phyloP scores from a whole-genome alignment of 2,888 invertebrate genomes.

The Baronia brevicornis region DNA sequence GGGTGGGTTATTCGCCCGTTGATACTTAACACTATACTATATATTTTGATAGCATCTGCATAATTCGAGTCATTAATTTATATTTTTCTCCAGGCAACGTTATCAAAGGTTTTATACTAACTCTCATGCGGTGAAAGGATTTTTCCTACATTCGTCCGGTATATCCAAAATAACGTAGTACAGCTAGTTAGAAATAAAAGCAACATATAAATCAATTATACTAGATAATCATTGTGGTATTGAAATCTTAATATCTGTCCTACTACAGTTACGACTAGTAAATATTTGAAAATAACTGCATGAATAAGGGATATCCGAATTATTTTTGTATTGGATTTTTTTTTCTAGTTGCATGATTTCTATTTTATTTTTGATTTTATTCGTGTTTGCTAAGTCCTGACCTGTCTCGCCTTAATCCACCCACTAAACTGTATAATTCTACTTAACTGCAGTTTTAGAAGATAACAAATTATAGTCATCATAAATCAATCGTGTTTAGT shows the following conservation, averaged over 20 bases:
- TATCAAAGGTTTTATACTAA: conserved; percentile 41
- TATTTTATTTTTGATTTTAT: conserved; percentile 4
- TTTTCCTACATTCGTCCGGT: conserved; percentile 33
- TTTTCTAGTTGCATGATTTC: conserved; percentile 11
- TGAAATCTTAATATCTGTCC: background rate
- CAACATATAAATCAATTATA: too few species aligned
- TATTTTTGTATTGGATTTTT: conserved; percentile 3
- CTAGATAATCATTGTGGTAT: conserved; percentile 27
- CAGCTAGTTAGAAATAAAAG: too few species aligned
- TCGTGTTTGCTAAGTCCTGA: conserved; percentile 4
- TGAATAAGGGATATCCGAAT: conserved; percentile 7
- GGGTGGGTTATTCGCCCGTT: conserved; percentile 88
- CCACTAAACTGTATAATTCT: too few species aligned
- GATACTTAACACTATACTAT: conserved; percentile 31
- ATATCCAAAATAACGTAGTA: conserved; percentile 36
- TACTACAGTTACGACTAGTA: background rate
- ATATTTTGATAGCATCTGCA: conserved; percentile 42
- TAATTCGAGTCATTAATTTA: too few species aligned
- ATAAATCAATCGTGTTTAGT: too few species aligned
- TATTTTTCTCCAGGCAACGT: too few species aligned
- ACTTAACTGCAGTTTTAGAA: conserved; percentile 6
- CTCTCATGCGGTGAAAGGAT: conserved; percentile 60
- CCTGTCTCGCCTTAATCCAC: conserved; percentile 10
- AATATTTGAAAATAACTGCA: conserved; percentile 7
- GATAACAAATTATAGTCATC: conserved; percentile 18